phyloP scores from a whole-genome alignment of 2,113 vertebrate species.

The Ptilorrhoa leucosticta region DNA sequence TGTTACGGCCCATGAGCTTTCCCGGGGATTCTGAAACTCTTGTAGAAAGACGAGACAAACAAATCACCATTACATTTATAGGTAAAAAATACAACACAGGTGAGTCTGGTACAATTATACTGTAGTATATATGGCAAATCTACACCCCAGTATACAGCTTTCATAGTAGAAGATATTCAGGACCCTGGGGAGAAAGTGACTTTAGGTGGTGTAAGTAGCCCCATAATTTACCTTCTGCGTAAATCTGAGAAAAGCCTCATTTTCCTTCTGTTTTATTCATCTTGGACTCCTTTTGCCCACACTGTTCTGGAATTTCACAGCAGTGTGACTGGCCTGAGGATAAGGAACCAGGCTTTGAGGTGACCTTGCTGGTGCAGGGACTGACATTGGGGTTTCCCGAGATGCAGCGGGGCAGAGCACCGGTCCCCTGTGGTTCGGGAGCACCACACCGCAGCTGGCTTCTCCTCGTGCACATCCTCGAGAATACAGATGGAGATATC shows the following conservation, averaged over 20 bases:
- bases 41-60: neutral
- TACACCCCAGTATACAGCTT: slow-evolving; percentile 9
- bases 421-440: neutral
- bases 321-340: neutral
- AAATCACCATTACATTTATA: slow-evolving; percentile 9
- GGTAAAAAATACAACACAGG: slow-evolving; percentile 3
- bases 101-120: slow-evolving; percentile 21
- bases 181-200: slow-evolving; percentile 6
- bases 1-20: neutral
- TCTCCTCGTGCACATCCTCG: neutral
- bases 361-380: slow-evolving; percentile 21
- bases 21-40: neutral
- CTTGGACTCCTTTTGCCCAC: neutral
- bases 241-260: neutral
- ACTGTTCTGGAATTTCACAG: neutral
- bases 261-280: slow-evolving; percentile 21
- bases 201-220: slow-evolving; percentile 30
- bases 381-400: neutral
- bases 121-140: slow-evolving; percentile 5
- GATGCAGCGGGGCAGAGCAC: neutral
- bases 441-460: neutral
- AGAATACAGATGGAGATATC: slow-evolving; percentile 30
- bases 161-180: slow-evolving; percentile 7
- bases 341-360: neutral
- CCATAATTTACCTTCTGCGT: slow-evolving; percentile 6